Evolutionary conservation across 2,888 invertebrate genomes (phyloP).

Genomic region (Rugalucina vietnamica): DNA sequence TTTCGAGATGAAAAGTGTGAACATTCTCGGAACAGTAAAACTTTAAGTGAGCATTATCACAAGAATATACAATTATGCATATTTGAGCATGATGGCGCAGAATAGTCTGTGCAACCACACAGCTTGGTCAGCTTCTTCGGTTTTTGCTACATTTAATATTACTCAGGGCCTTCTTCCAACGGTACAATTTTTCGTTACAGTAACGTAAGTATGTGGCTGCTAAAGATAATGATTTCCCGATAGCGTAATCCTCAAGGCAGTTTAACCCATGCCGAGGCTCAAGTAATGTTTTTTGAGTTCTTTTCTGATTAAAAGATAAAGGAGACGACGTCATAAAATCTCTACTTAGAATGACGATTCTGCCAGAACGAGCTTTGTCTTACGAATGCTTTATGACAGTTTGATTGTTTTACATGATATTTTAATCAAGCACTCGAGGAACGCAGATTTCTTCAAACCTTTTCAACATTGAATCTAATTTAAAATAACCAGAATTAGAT

Average conservation of each 20-base stretch:
- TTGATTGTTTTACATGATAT: conserved; percentile 17
- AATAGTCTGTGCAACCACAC: no score
- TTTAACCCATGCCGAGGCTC: no score
- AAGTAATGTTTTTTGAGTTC: conserved; percentile 1
- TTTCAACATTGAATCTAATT: neutral
- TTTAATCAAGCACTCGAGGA: conserved; percentile 10
- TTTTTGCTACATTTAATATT: no score
- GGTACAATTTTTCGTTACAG: no score
- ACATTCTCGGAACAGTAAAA: neutral
- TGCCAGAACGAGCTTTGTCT: neutral
- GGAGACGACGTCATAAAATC: conserved; percentile 1
- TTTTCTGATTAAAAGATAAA: conserved; percentile 16
- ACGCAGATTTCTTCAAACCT: neutral
- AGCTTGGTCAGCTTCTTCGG: no score
- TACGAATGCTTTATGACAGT: conserved; percentile 2
- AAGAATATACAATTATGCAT: no score
- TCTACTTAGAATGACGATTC: neutral
- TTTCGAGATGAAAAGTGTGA: neutral
- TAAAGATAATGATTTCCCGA: no score
- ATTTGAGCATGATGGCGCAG: no score
- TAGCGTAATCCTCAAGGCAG: no score
- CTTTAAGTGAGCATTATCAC: no score
- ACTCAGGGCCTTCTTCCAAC: no score
- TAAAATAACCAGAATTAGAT: conserved; percentile 6
- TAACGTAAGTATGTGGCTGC: no score